Conservation (phyloP, 2,113 vertebrate species). For the Toxotes jaculatrix region DNA sequence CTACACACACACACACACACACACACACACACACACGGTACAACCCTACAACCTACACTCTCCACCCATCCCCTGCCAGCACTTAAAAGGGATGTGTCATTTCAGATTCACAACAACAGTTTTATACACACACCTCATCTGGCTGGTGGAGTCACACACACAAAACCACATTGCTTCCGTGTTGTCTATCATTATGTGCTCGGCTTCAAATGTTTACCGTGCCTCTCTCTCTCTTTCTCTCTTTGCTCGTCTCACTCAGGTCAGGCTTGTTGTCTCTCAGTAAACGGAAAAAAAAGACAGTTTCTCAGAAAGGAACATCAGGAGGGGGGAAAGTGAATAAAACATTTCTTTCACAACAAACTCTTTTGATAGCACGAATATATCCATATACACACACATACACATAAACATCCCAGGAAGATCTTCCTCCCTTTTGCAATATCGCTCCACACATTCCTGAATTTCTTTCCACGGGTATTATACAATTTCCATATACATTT, state of each 20-base stretch:
- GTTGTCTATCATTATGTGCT: constrained; percentile 31
- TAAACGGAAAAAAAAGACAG: constrained; percentile 44
- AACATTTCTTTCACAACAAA: constrained; percentile 58
- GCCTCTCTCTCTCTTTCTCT: constrained; percentile 20
- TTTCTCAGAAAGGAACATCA: constrained; percentile 34
- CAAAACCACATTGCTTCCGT: constrained; percentile 29
- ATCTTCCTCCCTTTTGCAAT: background rate
- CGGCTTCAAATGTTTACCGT: constrained; percentile 39
- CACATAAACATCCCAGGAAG: background rate
- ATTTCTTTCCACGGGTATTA: constrained; percentile 20
- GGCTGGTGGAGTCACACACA: constrained; percentile 4
- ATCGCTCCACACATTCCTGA: constrained; percentile 1
- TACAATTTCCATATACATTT: constrained; percentile 21
- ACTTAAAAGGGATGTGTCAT: constrained; percentile 46
- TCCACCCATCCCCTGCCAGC: constrained; percentile 12
- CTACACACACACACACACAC: constrained; percentile 10
- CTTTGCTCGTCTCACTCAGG: constrained; percentile 38
- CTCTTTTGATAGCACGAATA: constrained; percentile 29
- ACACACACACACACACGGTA: constrained; percentile 21
- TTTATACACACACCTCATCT: constrained; percentile 7
- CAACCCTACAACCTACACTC: background rate
- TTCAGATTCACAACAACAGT: constrained; percentile 43
- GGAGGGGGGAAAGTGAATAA: constrained; percentile 52
- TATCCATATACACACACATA: background rate
- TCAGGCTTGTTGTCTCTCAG: constrained; percentile 55